A percentile compares a stretch with the other conserved stretches of the same genome.
Conservation (phyloP, 1,140 invertebrate genomes). For the Micrasema minimum region DNA sequence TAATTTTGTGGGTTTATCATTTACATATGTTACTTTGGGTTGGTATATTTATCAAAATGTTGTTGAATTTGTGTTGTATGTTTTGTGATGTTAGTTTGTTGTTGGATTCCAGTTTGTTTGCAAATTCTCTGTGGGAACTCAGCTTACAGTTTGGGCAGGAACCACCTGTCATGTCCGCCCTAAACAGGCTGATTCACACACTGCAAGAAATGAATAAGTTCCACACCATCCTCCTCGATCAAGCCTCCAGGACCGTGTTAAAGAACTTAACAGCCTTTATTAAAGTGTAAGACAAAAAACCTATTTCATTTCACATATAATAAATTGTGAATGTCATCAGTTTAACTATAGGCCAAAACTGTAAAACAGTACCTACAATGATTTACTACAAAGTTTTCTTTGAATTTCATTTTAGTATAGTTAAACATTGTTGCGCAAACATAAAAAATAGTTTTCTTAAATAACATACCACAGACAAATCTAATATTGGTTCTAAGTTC, state of each 20-base stretch:
- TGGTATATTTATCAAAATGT: not conserved
- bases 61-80: constrained; percentile 14
- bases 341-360: no score
- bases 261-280: constrained; percentile 90
- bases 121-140: constrained; percentile 86
- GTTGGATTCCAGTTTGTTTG: constrained; percentile 73
- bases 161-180: constrained; percentile 71
- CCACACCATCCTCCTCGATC: constrained; percentile 89
- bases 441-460: no score
- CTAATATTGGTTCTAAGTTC: no score
- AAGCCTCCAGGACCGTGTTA: constrained; percentile 87
- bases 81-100: constrained; percentile 40
- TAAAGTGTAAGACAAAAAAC: constrained; percentile 82
- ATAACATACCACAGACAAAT: no score
- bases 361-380: no score
- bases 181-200: constrained; percentile 80
- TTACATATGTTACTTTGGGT: no score
- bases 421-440: no score
- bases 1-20: no score
- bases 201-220: constrained; percentile 92
- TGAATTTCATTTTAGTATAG: no score
- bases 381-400: no score
- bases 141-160: constrained; percentile 82
- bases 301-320: no score
- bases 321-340: no score